Conservation (phyloP, 2,797 vertebrate species). For the Sebastes flavidus region DNA sequence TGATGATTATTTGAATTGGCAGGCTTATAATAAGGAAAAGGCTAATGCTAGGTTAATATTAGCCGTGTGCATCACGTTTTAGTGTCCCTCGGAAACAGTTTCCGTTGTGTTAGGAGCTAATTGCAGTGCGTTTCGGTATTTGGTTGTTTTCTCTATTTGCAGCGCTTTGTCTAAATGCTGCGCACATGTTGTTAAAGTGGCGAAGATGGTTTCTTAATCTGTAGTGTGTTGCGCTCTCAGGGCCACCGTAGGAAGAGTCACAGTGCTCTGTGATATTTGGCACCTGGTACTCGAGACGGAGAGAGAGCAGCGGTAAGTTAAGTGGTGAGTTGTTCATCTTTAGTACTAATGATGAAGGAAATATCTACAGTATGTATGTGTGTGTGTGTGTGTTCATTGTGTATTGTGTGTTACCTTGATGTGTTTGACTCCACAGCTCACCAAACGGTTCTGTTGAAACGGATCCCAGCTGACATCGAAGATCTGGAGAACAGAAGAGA, state of each 20-base stretch:
- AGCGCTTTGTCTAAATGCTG: not conserved
- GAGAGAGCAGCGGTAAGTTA: not conserved
- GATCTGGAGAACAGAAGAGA: conserved; percentile 83
- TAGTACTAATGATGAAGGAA: not conserved
- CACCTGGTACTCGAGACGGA: not conserved
- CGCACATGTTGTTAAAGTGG: not conserved
- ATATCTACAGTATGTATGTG: not conserved
- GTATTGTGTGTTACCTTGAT: conserved; percentile 88
- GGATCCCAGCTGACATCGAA: conserved; percentile 98
- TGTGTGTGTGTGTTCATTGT: not conserved
- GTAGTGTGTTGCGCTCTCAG: not conserved
- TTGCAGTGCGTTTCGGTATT: not conserved
- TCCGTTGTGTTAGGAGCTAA: not conserved
- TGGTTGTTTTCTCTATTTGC: not conserved
- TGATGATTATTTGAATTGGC: not conserved
- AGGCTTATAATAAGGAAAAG: not conserved
- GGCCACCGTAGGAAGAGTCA: not conserved
- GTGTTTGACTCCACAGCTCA: conserved; percentile 97
- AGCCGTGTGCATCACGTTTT: not conserved
- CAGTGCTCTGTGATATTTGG: not conserved
- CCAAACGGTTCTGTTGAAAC: conserved; percentile 89
- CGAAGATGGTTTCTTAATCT: not conserved
- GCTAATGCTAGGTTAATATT: not conserved
- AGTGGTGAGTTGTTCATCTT: not conserved
- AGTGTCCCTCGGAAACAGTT: not conserved